Evolutionary conservation across 2,797 vertebrate species (phyloP), one percentile per base, ranked within the genome.

Genomic region (Cirrhinus molitorella): DNA sequence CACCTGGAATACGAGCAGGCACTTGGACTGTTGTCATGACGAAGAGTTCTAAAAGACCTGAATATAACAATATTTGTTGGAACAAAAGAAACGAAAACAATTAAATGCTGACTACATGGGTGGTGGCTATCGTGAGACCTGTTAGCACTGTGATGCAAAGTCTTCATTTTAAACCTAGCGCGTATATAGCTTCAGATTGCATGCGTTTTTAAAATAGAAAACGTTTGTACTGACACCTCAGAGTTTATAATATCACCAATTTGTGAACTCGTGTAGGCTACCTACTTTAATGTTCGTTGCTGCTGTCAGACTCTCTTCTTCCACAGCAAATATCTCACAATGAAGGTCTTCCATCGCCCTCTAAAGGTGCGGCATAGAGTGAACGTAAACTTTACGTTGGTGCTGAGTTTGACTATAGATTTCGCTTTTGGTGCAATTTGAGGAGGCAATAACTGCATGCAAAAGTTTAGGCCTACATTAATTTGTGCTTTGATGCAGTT

Each of bases 21-120:
- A 61, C 65, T 72, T 65, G 68, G 59, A n/a, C 37, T 72, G 66
- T 47, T 65, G 76, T 23, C 40, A 43, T 87, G 47, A 28, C 80
- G 76, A 86, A 63, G 63, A 47, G 16, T 31, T 43, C 19, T 43
- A 66, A 49, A 55, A 53, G 8, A 61, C 28, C 45, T 74, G 21
- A 34, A 37, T 21, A 25, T 55, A 75, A 75, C n/a, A 75, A 9
- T 16, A 49, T 31, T 31, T 47, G 11, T 23, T 25, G 11, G 10
- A 79, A 49, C 16, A 37, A 10, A 67, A 23, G 21, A 37, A 16
- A 28, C 25, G 1, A 31, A 25, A 68, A 11, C 17, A 68, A 0
- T 28, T 11, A n/a, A 70, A 80, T 28, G 13, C 59, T 23, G n/a
- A 40, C 10, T 19, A 40, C 40, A 71, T 1, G 25, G 40, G 43